Base-by-base conservation (phyloP, 2,888 invertebrate genomes). In the Sylvicola cinctus region DNA sequence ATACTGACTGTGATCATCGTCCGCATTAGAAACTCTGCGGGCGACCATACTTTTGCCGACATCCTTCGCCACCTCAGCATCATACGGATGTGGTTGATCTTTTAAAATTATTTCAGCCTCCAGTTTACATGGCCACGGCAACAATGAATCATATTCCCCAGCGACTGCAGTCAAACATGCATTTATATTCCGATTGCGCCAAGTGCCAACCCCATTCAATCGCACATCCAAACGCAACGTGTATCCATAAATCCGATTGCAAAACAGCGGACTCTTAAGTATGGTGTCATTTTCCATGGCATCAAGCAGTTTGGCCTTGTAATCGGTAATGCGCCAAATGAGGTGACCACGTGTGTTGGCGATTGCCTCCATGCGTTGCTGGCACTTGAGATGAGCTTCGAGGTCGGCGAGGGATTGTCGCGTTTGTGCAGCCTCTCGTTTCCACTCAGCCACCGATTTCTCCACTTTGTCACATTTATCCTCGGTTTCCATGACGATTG, bases 191-290 rank as follows among this genome's bases (percentile, higher is more conserved):
- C 79, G 63, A 1, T 74, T 77, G 46, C 68, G 73, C 79, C 79
- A 79, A 40, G 73, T 74, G 25, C 78, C 77, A 33, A 74, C 65
- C 5, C 80, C 80, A 49, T 80, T 79, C 16, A 79, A 51, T 47
- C 70, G 67, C 2, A 77, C 50, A 44, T 78, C 69, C 58, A 74
- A 74, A 54, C 75, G 66, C 14, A 80, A 49, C 3, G 72, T 71
- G 51, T 80, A 80, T n/a, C 80, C 79, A 43, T 72, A 77, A 39
- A 68, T 69, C 45, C 67, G 69, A 28, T 73, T 72, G 28, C 69
- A 65, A 50, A 80, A 79, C 40, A 70, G 55, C 0, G 75, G 70
- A 45, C 79, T 77, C 40, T 66, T 67, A 2, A 77, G 47, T 0
- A 70, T 63, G 0, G 65, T 60, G 39, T 72, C 70, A 31, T 63